phyloP scores from a whole-genome alignment of 2,113 vertebrate genomes.

The Gasterosteus aculeatus region DNA sequence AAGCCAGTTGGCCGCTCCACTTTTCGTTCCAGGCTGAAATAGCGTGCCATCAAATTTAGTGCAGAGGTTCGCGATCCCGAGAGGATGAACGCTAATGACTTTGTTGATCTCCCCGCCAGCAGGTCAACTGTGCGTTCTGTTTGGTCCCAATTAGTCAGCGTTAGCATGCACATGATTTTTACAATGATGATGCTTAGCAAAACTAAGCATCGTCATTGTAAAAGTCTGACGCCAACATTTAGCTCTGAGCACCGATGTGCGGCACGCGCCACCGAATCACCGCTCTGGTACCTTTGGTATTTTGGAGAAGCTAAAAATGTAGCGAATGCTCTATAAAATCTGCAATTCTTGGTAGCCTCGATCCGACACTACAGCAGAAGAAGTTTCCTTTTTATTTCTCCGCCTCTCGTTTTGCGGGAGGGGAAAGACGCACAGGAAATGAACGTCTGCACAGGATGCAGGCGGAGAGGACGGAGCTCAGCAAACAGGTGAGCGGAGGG shows the following conservation, averaged over 20 bases:
- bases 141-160: not conserved
- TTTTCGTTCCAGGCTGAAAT: not conserved
- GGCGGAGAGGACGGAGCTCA: constrained; percentile 33
- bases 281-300: not conserved
- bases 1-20: no score
- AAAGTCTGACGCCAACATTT: not conserved
- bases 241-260: not conserved
- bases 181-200: not conserved
- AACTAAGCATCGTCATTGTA: not conserved
- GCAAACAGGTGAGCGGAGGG: constrained; percentile 56
- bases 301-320: constrained; percentile 1
- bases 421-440: constrained; percentile 49
- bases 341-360: not conserved
- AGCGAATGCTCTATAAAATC: not conserved
- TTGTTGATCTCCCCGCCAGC: not conserved
- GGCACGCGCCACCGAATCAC: not conserved
- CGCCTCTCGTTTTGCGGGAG: constrained; percentile 11
- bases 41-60: not conserved
- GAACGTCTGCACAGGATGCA: constrained; percentile 34
- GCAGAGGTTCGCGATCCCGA: not conserved
- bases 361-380: not conserved
- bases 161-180: not conserved
- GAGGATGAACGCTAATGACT: not conserved
- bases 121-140: not conserved
- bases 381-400: not conserved